phyloP scores from a whole-genome alignment of 2,797 vertebrate genomes.

The Chrysocyon brachyurus region DNA sequence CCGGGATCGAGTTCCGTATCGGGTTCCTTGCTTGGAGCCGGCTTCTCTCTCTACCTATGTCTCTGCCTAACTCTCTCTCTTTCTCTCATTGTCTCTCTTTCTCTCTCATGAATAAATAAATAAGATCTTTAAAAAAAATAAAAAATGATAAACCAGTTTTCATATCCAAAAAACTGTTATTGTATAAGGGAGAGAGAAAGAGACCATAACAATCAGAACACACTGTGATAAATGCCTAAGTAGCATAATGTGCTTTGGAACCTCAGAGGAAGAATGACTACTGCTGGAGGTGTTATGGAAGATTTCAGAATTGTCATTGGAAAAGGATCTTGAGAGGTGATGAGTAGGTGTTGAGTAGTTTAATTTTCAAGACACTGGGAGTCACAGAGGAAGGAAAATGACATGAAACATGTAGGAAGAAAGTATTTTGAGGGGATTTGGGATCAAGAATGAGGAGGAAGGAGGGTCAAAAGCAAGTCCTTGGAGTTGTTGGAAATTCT shows the following conservation, averaged over 20 bases:
- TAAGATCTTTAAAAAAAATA: no score
- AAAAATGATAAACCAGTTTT: constrained; percentile 11
- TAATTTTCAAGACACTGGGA: constrained; percentile 46
- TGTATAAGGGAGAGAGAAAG: neutral
- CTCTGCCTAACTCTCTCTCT: no score
- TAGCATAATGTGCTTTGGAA: neutral
- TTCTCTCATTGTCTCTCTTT: no score
- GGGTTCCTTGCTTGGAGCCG: no score
- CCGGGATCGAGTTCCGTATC: no score
- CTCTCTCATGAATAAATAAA: no score
- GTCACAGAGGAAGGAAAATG: constrained; percentile 19
- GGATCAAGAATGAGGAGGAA: neutral
- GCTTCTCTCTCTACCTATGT: no score
- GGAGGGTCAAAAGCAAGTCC: constrained; percentile 28
- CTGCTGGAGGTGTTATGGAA: neutral
- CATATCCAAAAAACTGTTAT: neutral
- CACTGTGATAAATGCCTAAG: neutral
- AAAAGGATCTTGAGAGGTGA: constrained; percentile 49
- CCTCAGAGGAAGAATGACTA: neutral
- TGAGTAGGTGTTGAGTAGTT: constrained; percentile 50
- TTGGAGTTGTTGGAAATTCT: neutral
- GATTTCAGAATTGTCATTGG: constrained; percentile 51
- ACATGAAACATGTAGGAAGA: neutral
- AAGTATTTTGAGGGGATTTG: neutral
- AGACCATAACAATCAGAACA: neutral